phyloP scores from a whole-genome alignment of 2,797 vertebrate genomes.

The Enteromius mattozi region DNA sequence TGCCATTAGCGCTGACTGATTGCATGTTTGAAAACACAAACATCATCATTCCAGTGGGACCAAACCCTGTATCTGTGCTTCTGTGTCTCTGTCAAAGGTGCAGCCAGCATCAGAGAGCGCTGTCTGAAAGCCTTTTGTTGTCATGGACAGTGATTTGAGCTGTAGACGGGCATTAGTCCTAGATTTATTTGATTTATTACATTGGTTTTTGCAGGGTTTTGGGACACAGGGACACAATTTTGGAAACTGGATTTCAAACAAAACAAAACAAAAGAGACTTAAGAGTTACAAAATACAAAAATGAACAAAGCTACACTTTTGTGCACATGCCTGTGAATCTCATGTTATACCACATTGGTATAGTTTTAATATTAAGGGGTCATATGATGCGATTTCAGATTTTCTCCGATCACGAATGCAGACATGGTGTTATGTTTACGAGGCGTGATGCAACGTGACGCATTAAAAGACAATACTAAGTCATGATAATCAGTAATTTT shows the following conservation, averaged over 20 bases:
- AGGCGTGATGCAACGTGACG: no score
- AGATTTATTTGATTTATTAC: not conserved
- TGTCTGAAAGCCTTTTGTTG: not conserved
- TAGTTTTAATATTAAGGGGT: not conserved
- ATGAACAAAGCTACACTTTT: not conserved
- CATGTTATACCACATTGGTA: not conserved
- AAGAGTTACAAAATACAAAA: not conserved
- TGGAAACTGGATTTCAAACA: not conserved
- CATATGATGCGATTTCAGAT: no score
- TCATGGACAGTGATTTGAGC: not conserved
- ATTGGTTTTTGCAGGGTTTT: not conserved
- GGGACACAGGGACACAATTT: not conserved
- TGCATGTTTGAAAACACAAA: slow-evolving; percentile 65
- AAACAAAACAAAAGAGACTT: not conserved
- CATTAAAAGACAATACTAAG: no score
- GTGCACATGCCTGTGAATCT: not conserved
- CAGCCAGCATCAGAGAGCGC: not conserved
- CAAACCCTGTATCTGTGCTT: slow-evolving; percentile 28
- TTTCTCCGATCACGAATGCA: no score
- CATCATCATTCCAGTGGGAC: slow-evolving; percentile 46
- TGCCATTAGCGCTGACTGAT: slow-evolving; percentile 66
- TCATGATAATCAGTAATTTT: no score
- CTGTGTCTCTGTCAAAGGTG: slow-evolving; percentile 32
- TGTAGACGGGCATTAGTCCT: not conserved
- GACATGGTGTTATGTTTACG: no score